Conservation (phyloP, 2,888 invertebrate genomes). For the Acronicta aceris region DNA sequence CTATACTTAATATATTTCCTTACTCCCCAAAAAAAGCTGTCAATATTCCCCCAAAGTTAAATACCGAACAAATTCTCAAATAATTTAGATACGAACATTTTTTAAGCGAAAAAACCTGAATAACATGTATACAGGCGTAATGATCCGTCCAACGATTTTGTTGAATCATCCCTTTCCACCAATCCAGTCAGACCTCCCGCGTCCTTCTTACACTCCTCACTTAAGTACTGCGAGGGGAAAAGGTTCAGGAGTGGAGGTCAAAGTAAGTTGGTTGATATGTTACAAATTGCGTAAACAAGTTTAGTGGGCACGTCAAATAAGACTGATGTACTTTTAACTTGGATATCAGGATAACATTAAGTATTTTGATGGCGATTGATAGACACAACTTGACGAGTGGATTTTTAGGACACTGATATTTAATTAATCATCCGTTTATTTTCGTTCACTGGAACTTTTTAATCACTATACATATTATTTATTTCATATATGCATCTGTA, state of each 20-base stretch:
- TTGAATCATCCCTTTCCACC: conserved; percentile 72
- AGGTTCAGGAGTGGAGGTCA: conserved; percentile 33
- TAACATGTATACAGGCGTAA: conserved; percentile 72
- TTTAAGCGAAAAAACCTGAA: conserved; percentile 68
- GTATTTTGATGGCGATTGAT: conserved; percentile 44
- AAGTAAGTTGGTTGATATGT: conserved; percentile 49
- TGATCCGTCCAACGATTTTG: conserved; percentile 77
- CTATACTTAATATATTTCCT: background rate
- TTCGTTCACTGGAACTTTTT: no score
- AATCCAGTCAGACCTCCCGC: conserved; percentile 50
- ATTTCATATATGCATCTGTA: background rate
- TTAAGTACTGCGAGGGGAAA: background rate
- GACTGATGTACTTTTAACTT: conserved; percentile 75
- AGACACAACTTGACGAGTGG: background rate
- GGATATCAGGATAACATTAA: conserved; percentile 55
- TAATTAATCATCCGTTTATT: background rate
- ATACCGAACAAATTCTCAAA: conserved; percentile 47
- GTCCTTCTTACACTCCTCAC: conserved; percentile 1
- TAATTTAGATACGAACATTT: conserved; percentile 59
- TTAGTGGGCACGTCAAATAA: conserved; percentile 69
- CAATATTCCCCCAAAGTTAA: conserved; percentile 32
- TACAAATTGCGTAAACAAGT: conserved; percentile 78
- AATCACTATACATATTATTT: no score
- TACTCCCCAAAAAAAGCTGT: conserved; percentile 26
- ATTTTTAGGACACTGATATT: background rate